These are phyloP conservation scores for Catostylus mosaicus DNA, from an alignment of 30 jellyfish, hydroid and myxozoan species.

Conservation along the genomic window DNA sequence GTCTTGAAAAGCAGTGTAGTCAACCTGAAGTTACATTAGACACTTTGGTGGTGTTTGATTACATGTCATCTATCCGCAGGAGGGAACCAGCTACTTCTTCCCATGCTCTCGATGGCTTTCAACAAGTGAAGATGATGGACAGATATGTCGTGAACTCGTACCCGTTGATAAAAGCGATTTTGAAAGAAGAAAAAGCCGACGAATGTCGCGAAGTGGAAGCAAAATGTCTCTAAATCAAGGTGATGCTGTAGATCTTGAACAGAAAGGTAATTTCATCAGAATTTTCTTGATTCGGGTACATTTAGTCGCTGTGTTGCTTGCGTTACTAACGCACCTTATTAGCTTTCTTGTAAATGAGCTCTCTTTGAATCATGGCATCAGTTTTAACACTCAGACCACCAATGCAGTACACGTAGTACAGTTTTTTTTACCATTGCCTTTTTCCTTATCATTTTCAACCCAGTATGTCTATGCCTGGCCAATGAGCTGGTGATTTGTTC, in stretches of 20 bases:
- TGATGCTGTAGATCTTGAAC: constrained; percentile 93
- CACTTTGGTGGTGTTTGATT: neutral
- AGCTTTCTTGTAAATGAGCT: too few species aligned
- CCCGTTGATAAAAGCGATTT: constrained; percentile 79
- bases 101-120: constrained; percentile 97
- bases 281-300: too few species aligned
- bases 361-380: too few species aligned
- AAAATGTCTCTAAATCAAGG: constrained; percentile 62
- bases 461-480: too few species aligned
- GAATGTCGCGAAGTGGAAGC: constrained; percentile 77
- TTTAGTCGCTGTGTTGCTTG: too few species aligned
- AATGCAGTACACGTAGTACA: too few species aligned
- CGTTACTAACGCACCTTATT: too few species aligned
- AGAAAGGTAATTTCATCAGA: constrained; percentile 95
- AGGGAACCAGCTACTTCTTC: constrained; percentile 51
- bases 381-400: too few species aligned
- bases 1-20: neutral
- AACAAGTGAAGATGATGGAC: constrained; percentile 96
- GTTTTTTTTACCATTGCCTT: too few species aligned
- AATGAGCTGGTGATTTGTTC: too few species aligned
- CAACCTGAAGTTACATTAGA: too few species aligned
- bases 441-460: too few species aligned
- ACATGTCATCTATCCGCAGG: constrained; percentile 44
- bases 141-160: constrained; percentile 91
- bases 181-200: constrained; percentile 82